Evolutionary conservation across 2,797 vertebrate species (phyloP), one percentile per base, ranked within the genome.

Genomic region (Thunnus albacares): DNA sequence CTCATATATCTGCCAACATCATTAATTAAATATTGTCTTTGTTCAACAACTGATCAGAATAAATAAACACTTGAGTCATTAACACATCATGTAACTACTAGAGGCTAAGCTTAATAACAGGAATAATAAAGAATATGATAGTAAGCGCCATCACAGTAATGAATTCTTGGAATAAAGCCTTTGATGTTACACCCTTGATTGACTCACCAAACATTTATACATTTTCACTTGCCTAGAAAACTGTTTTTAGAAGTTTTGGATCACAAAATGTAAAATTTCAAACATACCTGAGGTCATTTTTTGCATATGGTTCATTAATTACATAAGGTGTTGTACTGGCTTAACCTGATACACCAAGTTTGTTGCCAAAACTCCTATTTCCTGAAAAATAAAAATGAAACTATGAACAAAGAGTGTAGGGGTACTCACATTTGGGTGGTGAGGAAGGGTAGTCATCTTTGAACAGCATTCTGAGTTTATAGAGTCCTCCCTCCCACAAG

Each of bases 361-460:
- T 2, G 1, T 38, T 12, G 11, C 17, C 14, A 0, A 55, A 33
- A 67, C 2, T 26, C 24, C 6, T 38, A 33, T 70, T 68, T 79
- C 9, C 28, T 52, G 35, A 24, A 56, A 56, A 56, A 56, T 14
- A 28, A 26, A 59, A 22, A 49, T 53, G 3, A 65, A 51, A 62
- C 49, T 26, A 20, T 14, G 17, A 14, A 14, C 0, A 0, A 6
- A 56, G 62, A n/a, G 24, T 24, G 22, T 2, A 38, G 18, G 1
- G 17, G 3, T 51, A 96, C 98, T 98, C 92, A 99, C 98, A 99
- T 96, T 99, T 99, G 35, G 98, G 98, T 43, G 98, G 98, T 17
- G 98, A 99, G 75, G 98, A 99, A 5, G 98, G 98, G 82, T 99
- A 99, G 87, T 99, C 98, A 57, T 99, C 98, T 96, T 99, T 99